phyloP scores from a whole-genome alignment of 2,113 vertebrate genomes.

The Jacana jacana region DNA sequence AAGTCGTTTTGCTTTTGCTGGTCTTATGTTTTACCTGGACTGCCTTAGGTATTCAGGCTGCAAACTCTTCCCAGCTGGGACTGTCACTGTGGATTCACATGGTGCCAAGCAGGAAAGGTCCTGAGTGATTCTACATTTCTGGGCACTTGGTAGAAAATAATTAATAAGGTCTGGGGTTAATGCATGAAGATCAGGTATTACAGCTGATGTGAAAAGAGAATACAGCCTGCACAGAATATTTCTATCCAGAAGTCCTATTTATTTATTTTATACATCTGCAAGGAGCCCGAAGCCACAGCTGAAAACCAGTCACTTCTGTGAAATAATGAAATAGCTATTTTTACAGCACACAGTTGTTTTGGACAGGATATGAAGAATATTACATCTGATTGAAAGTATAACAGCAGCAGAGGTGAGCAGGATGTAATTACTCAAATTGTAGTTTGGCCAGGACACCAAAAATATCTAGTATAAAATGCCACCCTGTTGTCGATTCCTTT shows the following conservation, averaged over 20 bases:
- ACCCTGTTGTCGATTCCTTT: background rate
- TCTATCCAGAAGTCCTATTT: background rate
- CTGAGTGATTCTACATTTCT: background rate
- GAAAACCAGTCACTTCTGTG: background rate
- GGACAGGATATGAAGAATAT: conserved; percentile 34
- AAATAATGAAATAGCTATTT: conserved; percentile 32
- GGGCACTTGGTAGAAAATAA: background rate
- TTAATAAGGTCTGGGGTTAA: background rate
- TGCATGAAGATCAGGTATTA: background rate
- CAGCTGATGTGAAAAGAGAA: background rate
- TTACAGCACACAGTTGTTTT: conserved; percentile 17
- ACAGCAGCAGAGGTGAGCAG: conserved; percentile 41
- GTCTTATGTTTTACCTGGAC: background rate
- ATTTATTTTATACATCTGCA: conserved; percentile 2
- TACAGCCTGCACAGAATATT: background rate
- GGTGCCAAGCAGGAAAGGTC: background rate
- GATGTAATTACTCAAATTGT: conserved; percentile 34
- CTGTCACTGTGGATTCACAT: background rate
- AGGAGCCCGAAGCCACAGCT: background rate
- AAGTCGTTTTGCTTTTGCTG: background rate
- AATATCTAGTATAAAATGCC: background rate
- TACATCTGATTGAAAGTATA: conserved; percentile 30
- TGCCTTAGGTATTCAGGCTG: conserved; percentile 10
- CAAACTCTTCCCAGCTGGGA: conserved; percentile 7
- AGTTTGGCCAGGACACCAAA: conserved; percentile 21